Conservation (phyloP, 2,888 invertebrate species). For the Hartigia nigra region DNA sequence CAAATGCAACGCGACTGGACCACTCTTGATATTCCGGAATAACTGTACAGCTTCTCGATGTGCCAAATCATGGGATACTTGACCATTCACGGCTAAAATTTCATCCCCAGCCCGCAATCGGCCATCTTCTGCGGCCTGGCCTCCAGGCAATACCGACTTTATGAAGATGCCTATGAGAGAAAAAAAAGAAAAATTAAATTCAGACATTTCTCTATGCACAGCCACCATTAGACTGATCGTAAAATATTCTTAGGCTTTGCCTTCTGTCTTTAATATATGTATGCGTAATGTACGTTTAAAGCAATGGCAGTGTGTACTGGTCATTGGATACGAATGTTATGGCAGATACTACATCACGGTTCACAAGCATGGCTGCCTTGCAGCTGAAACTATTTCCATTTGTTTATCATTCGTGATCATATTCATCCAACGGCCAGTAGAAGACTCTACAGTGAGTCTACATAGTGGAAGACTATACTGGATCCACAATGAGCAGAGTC, state of each 20-base stretch:
- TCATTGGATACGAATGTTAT: neutral
- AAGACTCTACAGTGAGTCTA: neutral
- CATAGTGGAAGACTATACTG: neutral
- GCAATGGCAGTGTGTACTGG: neutral
- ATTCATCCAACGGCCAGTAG: neutral
- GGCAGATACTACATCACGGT: neutral
- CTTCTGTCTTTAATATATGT: neutral
- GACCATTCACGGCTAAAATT: constrained; percentile 84
- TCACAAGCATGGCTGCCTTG: neutral
- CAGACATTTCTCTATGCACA: neutral
- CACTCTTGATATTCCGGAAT: constrained; percentile 83
- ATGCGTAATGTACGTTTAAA: neutral
- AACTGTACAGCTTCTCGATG: constrained; percentile 84
- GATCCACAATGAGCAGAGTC: neutral
- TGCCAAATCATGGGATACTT: constrained; percentile 82
- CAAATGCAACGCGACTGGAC: constrained; percentile 80
- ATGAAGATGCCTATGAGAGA: constrained; percentile 76
- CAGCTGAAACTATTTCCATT: neutral
- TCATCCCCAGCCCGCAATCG: constrained; percentile 86
- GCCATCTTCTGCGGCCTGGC: constrained; percentile 87
- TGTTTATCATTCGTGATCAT: neutral
- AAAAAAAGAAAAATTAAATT: constrained; percentile 14
- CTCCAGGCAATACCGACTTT: constrained; percentile 84
- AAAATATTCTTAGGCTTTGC: neutral
- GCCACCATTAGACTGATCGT: neutral